These are phyloP conservation scores for Ophion ellenae DNA, from an alignment of 2,888 invertebrate species.

Conservation along the genomic window DNA sequence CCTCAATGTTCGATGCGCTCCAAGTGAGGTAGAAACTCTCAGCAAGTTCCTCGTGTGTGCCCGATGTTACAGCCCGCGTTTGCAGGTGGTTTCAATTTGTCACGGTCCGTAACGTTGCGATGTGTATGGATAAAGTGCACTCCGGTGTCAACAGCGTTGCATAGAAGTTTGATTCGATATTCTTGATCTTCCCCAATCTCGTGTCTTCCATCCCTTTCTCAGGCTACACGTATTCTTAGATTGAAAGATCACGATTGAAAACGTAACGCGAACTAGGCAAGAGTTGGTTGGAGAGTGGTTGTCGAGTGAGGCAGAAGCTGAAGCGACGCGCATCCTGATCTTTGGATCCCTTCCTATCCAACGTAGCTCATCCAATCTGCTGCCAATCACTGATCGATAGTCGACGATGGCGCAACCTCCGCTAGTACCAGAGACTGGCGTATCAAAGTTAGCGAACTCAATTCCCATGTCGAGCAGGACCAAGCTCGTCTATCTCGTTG, in stretches of 20 bases:
- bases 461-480: slow-evolving; percentile 66
- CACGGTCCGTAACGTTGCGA: not conserved
- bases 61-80: slow-evolving; percentile 15
- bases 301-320: no score
- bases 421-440: slow-evolving; percentile 8
- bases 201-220: not conserved
- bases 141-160: not conserved
- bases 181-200: not conserved
- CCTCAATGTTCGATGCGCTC: slow-evolving; percentile 48
- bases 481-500: slow-evolving; percentile 19
- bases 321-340: no score
- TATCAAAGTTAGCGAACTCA: slow-evolving; percentile 80
- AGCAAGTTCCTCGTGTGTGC: slow-evolving; percentile 30
- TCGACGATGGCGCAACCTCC: not conserved
- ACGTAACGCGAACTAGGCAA: not conserved
- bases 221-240: not conserved
- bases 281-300: not conserved
- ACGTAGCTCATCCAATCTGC: not conserved
- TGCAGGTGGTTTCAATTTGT: slow-evolving; percentile 28
- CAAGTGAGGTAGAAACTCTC: not conserved
- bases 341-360: not conserved
- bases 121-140: not conserved
- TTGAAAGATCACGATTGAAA: slow-evolving; percentile 18
- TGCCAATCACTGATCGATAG: not conserved
- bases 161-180: not conserved